A percentile compares a stretch with the other conserved stretches of the same genome.
Evolutionary conservation across 2,888 invertebrate species (phyloP).

Genomic region (Matsumyia berberina): DNA sequence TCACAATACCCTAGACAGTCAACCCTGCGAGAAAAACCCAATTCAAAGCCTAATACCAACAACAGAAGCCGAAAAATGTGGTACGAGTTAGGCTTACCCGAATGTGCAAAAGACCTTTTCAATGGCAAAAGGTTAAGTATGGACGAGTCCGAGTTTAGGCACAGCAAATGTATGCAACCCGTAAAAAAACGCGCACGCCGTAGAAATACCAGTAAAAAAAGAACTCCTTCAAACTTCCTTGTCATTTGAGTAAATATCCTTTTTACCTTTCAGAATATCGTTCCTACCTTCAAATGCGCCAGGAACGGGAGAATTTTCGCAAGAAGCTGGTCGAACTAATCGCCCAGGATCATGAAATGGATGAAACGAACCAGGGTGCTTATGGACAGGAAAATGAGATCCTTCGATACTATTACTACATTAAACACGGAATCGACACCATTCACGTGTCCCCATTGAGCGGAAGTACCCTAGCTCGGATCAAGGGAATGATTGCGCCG

Average conservation of each 20-base stretch:
- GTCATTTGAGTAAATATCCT: not conserved
- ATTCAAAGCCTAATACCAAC: slow-evolving; percentile 82
- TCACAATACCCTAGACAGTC: slow-evolving; percentile 79
- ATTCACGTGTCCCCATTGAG: slow-evolving; percentile 94
- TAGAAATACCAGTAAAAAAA: slow-evolving; percentile 81
- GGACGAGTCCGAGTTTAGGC: slow-evolving; percentile 85
- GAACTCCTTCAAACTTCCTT: not conserved
- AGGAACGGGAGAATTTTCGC: slow-evolving; percentile 93
- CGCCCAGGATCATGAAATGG: slow-evolving; percentile 84
- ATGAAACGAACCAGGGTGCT: slow-evolving; percentile 84
- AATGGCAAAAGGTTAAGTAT: slow-evolving; percentile 86
- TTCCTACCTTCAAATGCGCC: slow-evolving; percentile 88
- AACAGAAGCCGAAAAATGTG: slow-evolving; percentile 82
- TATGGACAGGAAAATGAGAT: slow-evolving; percentile 88
- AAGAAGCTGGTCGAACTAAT: slow-evolving; percentile 91
- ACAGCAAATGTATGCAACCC: slow-evolving; percentile 83
- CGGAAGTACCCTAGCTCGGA: slow-evolving; percentile 88
- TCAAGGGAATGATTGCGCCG: slow-evolving; percentile 87
- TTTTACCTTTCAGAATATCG: slow-evolving; percentile 85
- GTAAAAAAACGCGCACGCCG: slow-evolving; percentile 80
- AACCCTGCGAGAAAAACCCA: slow-evolving; percentile 80
- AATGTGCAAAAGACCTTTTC: slow-evolving; percentile 80
- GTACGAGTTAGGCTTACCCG: slow-evolving; percentile 84
- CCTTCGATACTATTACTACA: slow-evolving; percentile 94
- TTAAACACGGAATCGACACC: slow-evolving; percentile 95